Percentiles rank a stretch among this genome's conserved stretches.
Evolutionary conservation across 1,140 invertebrate genomes (phyloP).

Genomic region (Pentalonia nigronervosa): DNA sequence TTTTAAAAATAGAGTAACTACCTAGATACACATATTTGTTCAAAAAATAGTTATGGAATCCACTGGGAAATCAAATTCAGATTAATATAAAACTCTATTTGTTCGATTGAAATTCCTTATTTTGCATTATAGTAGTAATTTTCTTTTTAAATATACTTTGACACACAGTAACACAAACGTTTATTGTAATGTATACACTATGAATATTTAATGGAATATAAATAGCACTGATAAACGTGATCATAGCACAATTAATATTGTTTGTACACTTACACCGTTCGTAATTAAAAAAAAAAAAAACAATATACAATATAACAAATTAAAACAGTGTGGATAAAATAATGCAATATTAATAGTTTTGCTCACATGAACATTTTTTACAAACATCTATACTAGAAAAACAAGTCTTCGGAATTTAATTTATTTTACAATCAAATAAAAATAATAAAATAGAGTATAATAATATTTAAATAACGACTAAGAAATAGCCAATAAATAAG

Average conservation of each 20-base stretch:
- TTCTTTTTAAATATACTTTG: neutral
- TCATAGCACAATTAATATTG: neutral
- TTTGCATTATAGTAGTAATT: neutral
- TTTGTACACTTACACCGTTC: neutral
- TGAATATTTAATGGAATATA: neutral
- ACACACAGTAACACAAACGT: neutral
- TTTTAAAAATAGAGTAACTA: neutral
- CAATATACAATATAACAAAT: neutral
- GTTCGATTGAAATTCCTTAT: neutral
- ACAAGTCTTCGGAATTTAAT: neutral
- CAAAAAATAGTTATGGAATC: neutral
- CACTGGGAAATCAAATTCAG: neutral
- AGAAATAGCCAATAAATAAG: too few relatives aligned
- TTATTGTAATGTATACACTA: neutral
- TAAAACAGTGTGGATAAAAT: neutral
- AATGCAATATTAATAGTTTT: neutral
- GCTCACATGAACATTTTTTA: neutral
- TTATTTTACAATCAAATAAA: neutral
- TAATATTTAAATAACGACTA: too few relatives aligned
- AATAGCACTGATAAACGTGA: neutral
- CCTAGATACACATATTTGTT: neutral
- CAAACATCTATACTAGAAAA: neutral
- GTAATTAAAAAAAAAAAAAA: neutral
- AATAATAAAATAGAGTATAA: neutral
- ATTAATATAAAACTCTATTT: constrained; percentile 1